phyloP scores from a whole-genome alignment of 1,140 invertebrate species.

The Charaxes varanes region DNA sequence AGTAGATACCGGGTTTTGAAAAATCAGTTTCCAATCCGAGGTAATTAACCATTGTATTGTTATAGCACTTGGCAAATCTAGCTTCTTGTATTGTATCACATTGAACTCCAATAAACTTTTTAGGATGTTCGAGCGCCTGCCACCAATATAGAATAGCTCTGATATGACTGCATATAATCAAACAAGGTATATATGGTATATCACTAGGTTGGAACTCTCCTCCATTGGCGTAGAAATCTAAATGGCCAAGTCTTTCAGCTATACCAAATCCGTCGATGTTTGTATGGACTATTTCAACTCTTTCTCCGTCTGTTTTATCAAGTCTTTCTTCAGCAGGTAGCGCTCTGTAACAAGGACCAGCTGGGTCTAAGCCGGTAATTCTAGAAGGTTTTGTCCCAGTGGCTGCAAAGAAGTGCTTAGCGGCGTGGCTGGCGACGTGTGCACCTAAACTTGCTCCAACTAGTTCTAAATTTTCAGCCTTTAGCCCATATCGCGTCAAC shows the following conservation, averaged over 20 bases:
- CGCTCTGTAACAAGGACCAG: conserved; percentile 75
- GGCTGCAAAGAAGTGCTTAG: conserved; percentile 39
- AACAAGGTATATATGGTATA: conserved; percentile 49
- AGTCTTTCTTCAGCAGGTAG: conserved; percentile 70
- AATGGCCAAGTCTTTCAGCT: conserved; percentile 77
- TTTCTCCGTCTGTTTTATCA: conserved; percentile 74
- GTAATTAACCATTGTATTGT: conserved; percentile 40
- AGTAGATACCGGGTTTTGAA: conserved; percentile 47
- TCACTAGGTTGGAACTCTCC: conserved; percentile 79
- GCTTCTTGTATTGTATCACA: conserved; percentile 55
- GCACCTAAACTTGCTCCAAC: conserved; percentile 52
- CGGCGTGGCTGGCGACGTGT: conserved; percentile 37
- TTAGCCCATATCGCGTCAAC: conserved; percentile 39
- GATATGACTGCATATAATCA: conserved; percentile 53
- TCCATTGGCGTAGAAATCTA: conserved; percentile 85
- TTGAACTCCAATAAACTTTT: conserved; percentile 47
- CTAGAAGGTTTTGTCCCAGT: conserved; percentile 65
- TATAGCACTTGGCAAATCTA: conserved; percentile 46
- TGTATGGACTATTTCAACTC: conserved; percentile 80
- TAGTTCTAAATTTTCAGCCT: conserved; percentile 42
- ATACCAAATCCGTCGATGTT: conserved; percentile 83
- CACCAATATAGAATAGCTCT: conserved; percentile 52
- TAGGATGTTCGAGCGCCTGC: conserved; percentile 53
- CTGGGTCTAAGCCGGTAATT: conserved; percentile 81
- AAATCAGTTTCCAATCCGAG: conserved; percentile 45